phyloP scores from a whole-genome alignment of 2,797 vertebrate species.

The Amniataba percoides region DNA sequence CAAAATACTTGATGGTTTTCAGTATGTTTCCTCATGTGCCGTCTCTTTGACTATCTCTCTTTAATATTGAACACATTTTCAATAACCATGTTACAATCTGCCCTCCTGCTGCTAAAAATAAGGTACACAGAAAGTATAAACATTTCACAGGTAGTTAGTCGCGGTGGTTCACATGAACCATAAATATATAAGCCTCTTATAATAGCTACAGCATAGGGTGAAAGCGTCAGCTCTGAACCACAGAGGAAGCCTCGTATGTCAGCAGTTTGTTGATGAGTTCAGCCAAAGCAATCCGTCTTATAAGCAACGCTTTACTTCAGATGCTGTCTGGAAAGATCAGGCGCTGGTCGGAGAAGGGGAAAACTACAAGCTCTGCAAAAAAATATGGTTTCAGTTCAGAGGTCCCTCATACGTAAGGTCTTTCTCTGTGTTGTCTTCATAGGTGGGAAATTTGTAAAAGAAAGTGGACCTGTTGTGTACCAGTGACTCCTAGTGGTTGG shows the following conservation, averaged over 20 bases:
- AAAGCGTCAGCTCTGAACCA: slow-evolving; percentile 37
- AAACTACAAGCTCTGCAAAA: not conserved
- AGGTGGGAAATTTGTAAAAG: not conserved
- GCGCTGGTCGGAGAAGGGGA: not conserved
- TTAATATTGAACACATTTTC: not conserved
- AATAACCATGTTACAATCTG: not conserved
- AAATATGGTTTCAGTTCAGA: not conserved
- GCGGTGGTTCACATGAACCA: slow-evolving; percentile 30
- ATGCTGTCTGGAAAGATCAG: slow-evolving; percentile 9
- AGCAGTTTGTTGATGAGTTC: slow-evolving; percentile 53
- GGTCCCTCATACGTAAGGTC: not conserved
- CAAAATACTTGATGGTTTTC: slow-evolving; percentile 12
- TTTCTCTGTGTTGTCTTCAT: not conserved
- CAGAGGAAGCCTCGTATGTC: slow-evolving; percentile 42
- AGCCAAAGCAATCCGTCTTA: slow-evolving; percentile 23
- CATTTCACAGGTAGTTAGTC: slow-evolving; percentile 15
- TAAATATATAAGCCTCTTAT: slow-evolving; percentile 65
- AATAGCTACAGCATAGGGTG: slow-evolving; percentile 26
- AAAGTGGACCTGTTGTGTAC: not conserved
- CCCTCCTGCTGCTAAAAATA: not conserved
- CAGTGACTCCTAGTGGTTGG: not conserved
- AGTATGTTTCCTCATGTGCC: slow-evolving; percentile 2
- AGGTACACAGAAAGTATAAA: not conserved
- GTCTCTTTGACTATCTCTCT: slow-evolving; percentile 3
- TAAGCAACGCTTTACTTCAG: slow-evolving; percentile 8